Evolutionary conservation across 2,888 invertebrate species (phyloP), one percentile per base, ranked within the genome.

Genomic region (Clepsis dumicolana): DNA sequence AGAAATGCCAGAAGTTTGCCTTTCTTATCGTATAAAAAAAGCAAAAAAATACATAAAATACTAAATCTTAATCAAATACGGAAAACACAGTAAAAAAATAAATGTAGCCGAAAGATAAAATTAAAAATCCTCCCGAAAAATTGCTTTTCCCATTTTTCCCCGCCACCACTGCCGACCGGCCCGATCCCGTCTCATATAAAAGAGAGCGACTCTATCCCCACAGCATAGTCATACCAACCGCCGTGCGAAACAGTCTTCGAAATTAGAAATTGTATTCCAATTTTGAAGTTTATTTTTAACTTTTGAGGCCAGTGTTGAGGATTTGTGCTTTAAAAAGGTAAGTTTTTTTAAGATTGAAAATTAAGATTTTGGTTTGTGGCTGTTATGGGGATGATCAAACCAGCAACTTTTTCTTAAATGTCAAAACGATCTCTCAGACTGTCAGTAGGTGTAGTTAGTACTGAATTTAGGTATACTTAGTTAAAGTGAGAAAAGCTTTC

Each of bases 231-330:
- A 56, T n/a, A 54, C 60, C 27, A 62, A 62, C 62, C 54, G 56
- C 16, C 66, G 66, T 67, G 50, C 48, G 50, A 62, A 56, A 35
- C 35, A 60, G 64, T 64, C 66, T 67, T 62, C 62, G 56, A 62
- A 62, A 48, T 56, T 67, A 27, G 38, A 67, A 59, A 59, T 56
- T 4, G 8, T 10, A 57, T 66, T 66, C 35, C 1, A 66, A 48
- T 54, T 61, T 66, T 5, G 50, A 56, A 29, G 1, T 56, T 67
- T 67, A n/a, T 38, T 62, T 67, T 62, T 54, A 35, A 56, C 48
- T 29, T 21, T 60, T 12, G 16, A 41, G 32, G 41, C 56, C 38
- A 61, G 66, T 67, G 66, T 18, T 50, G 24, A 12, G 44, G 54
- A 61, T 61, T 48, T 21, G 38, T 62, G 66, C 48, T 62, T 56